Percentiles rank a stretch among this genome's conserved stretches.
Evolutionary conservation across 2,797 vertebrate species (phyloP).

Genomic region (Myiotriccus ornatus): DNA sequence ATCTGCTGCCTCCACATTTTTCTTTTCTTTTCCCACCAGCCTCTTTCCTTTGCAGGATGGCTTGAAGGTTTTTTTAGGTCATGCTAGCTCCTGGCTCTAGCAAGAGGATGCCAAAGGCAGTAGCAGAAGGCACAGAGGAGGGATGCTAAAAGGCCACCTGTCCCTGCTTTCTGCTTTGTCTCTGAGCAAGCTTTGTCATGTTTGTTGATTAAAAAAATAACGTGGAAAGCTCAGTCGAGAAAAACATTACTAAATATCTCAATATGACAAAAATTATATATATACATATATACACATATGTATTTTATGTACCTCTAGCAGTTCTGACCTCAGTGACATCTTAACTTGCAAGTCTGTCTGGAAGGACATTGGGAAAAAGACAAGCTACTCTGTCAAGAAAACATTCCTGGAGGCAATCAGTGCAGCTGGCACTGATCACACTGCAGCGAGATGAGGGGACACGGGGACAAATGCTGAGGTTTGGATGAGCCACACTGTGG

Average conservation of each 20-base stretch:
- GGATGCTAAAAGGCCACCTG: slow-evolving; percentile 23
- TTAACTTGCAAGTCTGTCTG: not conserved
- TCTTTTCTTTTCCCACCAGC: not conserved
- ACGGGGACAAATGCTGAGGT: not conserved
- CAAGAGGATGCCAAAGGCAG: not conserved
- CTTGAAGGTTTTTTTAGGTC: not conserved
- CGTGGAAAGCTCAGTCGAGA: not conserved
- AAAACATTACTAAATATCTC: not conserved
- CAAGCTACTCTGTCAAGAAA: not conserved
- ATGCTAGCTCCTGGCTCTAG: not conserved
- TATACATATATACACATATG: no score
- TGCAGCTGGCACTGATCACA: not conserved
- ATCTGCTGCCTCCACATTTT: not conserved
- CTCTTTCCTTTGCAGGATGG: not conserved
- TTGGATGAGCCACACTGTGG: not conserved
- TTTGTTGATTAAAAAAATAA: not conserved
- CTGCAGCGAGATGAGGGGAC: not conserved
- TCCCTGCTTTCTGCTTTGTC: not conserved
- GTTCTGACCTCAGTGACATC: not conserved
- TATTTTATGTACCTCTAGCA: not conserved
- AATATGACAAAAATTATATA: not conserved
- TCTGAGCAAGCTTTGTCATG: not conserved
- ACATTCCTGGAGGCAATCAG: not conserved
- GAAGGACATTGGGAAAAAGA: not conserved
- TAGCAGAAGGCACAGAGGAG: slow-evolving; percentile 22